Evolutionary conservation across 2,888 invertebrate species (phyloP).

Genomic region (Timema cristinae): DNA sequence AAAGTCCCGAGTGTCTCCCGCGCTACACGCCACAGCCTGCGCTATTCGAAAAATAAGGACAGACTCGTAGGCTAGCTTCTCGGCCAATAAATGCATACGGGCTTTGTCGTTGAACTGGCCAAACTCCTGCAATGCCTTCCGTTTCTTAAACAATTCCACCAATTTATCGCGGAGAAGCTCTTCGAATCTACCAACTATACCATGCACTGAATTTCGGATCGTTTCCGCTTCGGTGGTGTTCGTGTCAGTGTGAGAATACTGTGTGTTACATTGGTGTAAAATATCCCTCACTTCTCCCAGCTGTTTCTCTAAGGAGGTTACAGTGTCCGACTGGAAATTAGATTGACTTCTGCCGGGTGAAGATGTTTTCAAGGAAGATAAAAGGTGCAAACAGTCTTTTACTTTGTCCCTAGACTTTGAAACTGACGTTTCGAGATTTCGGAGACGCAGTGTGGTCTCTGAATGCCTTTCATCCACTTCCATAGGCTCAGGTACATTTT

Average conservation of each 20-base stretch:
- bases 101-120: slow-evolving; percentile 65
- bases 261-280: slow-evolving; percentile 56
- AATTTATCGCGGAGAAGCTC: slow-evolving; percentile 65
- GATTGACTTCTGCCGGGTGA: slow-evolving; percentile 41
- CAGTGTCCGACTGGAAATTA: slow-evolving; percentile 44
- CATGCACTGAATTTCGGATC: slow-evolving; percentile 30
- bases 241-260: slow-evolving; percentile 48
- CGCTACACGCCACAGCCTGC: slow-evolving; percentile 57
- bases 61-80: slow-evolving; percentile 76
- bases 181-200: slow-evolving; percentile 50
- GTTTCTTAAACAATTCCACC: slow-evolving; percentile 62
- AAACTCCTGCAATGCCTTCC: slow-evolving; percentile 60
- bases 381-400: slow-evolving; percentile 62
- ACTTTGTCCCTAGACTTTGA: slow-evolving; percentile 63
- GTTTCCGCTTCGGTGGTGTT: slow-evolving; percentile 16
- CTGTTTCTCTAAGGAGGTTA: slow-evolving; percentile 60
- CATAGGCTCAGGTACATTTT: slow-evolving; percentile 20
- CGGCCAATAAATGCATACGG: slow-evolving; percentile 67
- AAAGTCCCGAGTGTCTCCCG: slow-evolving; percentile 55
- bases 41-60: slow-evolving; percentile 65
- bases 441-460: slow-evolving; percentile 44
- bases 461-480: slow-evolving; percentile 7
- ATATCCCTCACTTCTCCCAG: slow-evolving; percentile 60
- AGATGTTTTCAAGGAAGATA: slow-evolving; percentile 56
- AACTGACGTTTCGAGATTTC: slow-evolving; percentile 58